Conservation (phyloP, 2,888 invertebrate species). For the Nomada fucata region DNA sequence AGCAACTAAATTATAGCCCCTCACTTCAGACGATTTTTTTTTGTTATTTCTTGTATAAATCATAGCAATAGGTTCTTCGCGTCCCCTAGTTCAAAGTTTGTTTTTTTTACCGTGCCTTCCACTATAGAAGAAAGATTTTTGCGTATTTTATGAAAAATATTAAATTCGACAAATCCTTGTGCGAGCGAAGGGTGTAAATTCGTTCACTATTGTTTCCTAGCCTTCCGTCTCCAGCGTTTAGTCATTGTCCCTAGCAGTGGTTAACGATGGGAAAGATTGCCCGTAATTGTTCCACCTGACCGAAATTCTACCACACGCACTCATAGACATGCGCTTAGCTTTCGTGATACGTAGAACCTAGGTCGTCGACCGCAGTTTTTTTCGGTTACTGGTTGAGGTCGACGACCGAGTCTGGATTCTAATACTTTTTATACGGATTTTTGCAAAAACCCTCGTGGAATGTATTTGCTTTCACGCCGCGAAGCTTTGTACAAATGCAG, state of each 20-base stretch:
- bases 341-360: background rate
- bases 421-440: background rate
- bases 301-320: conserved; percentile 25
- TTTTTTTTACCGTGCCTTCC: too few species aligned
- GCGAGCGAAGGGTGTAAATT: background rate
- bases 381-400: background rate
- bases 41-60: too few species aligned
- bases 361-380: background rate
- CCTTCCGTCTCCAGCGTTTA: background rate
- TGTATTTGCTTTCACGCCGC: background rate
- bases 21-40: too few species aligned
- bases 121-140: too few species aligned
- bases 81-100: too few species aligned
- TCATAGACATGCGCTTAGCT: background rate
- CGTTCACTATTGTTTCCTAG: background rate
- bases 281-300: conserved; percentile 23
- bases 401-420: background rate
- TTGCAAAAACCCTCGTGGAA: background rate
- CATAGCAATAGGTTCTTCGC: too few species aligned
- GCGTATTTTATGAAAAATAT: too few species aligned
- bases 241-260: background rate
- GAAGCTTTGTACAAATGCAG: too few species aligned
- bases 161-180: too few species aligned
- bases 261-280: conserved; percentile 8
- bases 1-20: conserved; percentile 34